These are phyloP conservation scores for Zaprionus capensis DNA, from an alignment of 1,140 invertebrate species.

Conservation along the genomic window DNA sequence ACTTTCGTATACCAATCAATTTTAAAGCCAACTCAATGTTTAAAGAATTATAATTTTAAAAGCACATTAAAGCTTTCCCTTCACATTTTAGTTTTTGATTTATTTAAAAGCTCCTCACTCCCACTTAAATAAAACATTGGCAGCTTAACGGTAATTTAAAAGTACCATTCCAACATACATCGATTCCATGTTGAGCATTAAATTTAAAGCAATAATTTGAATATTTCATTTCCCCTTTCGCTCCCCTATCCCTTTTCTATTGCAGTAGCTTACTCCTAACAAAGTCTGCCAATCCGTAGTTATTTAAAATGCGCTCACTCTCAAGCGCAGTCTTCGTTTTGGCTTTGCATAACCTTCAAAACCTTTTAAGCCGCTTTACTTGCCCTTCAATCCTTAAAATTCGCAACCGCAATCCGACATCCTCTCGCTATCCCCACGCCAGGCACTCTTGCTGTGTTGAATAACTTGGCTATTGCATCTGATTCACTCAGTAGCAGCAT, in stretches of 20 bases:
- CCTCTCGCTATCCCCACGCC: constrained; percentile 31
- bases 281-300: constrained; percentile 17
- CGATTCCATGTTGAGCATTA: not conserved
- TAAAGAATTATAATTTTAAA: not conserved
- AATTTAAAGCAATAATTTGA: not conserved
- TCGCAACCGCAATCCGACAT: constrained; percentile 34
- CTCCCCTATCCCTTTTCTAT: not conserved
- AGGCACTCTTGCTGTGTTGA: not conserved
- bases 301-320: constrained; percentile 14
- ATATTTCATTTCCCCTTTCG: not conserved
- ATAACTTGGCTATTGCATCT: constrained; percentile 59
- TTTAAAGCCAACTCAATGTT: not conserved
- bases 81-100: too few species aligned
- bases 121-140: not conserved
- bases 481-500: constrained; percentile 46
- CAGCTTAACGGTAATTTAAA: not conserved
- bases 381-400: constrained; percentile 61
- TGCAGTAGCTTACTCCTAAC: not conserved
- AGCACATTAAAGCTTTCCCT: not conserved
- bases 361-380: constrained; percentile 72
- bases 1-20: too few species aligned
- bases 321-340: constrained; percentile 1
- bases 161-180: not conserved
- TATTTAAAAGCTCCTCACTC: not conserved
- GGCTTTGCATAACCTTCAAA: constrained; percentile 58